Evolutionary conservation across 2,113 vertebrate genomes (phyloP), one percentile per base, ranked within the genome.

Genomic region (Antennarius striatus): DNA sequence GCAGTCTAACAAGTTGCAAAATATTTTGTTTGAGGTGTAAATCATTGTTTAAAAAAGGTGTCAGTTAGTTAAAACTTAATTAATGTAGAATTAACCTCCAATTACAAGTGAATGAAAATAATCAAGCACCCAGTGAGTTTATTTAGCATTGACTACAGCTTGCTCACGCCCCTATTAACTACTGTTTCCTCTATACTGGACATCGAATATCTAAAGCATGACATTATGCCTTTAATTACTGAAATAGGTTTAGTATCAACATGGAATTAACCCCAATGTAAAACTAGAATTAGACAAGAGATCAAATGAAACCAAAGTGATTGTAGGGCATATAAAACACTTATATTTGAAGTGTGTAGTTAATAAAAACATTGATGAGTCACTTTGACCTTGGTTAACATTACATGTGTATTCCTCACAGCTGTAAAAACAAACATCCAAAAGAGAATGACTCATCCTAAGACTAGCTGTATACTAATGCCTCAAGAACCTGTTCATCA

Each of bases 381-480:
- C 55, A 13, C 49, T 28, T 5, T 49, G 43, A 17, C 11, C 67
- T 52, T 48, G 22, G 13, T 15, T 10, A 9, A 40, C 4, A 52
- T 8, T 11, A 45, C 16, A 13, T 15, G 30, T 5, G 5, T 17
- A 64, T 48, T 42, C 28, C 9, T 3, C 22, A 63, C 28, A 56
- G 42, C 16, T 13, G 9, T 3, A 43, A 43, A 12, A 63, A 22
- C 22, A 22, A 22, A 22, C 1, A 22, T 22, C 22, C 22, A 22
- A 22, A 22, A 1, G 22, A 51, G 16, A 6, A 0, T 51, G 61
- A 67, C 42, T 75, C 13, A 63, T 63, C 64, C 11, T 59, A 17
- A 9, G 16, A 45, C 7, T 16, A 48, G 16, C 49, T 55, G 43
- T 79, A 12, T 47, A 48, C 49, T n/a, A 45, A 32, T 12, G 30